Conservation (phyloP, 2,113 vertebrate species). For the Bagarius yarrelli region DNA sequence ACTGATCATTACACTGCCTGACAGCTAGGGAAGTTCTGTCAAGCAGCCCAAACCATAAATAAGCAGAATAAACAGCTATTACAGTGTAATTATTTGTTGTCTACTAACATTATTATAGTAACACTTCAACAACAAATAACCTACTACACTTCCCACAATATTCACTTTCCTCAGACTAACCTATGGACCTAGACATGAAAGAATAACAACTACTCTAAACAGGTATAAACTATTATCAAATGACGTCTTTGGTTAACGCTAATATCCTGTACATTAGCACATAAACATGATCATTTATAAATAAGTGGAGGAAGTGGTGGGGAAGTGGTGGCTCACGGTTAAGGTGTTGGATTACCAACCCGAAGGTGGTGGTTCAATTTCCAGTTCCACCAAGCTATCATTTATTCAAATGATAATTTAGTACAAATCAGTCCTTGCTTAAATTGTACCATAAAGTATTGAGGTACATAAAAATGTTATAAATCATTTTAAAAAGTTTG, state of each 20-base stretch:
- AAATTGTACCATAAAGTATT: neutral
- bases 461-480: neutral
- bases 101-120: neutral
- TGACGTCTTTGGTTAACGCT: too few relatives aligned
- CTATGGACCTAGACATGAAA: too few relatives aligned
- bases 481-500: neutral
- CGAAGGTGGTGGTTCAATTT: too few relatives aligned
- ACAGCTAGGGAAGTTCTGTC: neutral
- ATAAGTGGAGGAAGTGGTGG: neutral
- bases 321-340: too few relatives aligned
- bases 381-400: too few relatives aligned
- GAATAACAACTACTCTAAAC: too few relatives aligned
- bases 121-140: neutral
- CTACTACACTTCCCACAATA: neutral
- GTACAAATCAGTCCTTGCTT: neutral
- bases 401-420: neutral
- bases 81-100: neutral
- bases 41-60: neutral
- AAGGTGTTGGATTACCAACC: too few relatives aligned
- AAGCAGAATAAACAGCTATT: neutral
- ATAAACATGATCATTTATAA: neutral
- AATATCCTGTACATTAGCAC: neutral
- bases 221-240: too few relatives aligned
- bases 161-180: neutral
- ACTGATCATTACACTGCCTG: neutral